phyloP scores from a whole-genome alignment of 2,888 invertebrate genomes.

The Formica aserva region DNA sequence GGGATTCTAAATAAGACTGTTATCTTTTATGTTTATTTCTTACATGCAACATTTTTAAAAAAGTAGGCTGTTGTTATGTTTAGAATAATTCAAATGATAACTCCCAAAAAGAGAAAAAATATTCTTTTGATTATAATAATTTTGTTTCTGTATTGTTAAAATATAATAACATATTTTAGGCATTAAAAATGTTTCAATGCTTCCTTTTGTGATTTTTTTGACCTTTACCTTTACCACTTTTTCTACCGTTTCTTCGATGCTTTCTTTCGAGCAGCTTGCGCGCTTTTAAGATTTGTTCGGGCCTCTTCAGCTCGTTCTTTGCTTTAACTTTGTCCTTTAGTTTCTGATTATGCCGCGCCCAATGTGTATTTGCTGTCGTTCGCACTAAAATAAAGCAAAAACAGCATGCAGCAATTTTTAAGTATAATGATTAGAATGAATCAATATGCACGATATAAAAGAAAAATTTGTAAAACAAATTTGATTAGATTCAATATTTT shows the following conservation, averaged over 20 bases:
- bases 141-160: not conserved
- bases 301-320: slow-evolving; percentile 89
- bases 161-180: not conserved
- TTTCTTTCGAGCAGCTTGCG: slow-evolving; percentile 87
- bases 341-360: slow-evolving; percentile 93
- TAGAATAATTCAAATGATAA: not conserved
- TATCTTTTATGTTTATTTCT: not conserved
- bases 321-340: slow-evolving; percentile 87
- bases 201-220: slow-evolving; percentile 69
- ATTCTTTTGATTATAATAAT: not conserved
- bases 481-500: not conserved
- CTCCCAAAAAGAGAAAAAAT: not conserved
- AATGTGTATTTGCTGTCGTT: slow-evolving; percentile 89
- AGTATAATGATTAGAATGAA: not conserved
- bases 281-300: slow-evolving; percentile 93
- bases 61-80: not conserved
- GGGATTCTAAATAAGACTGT: not conserved
- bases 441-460: not conserved
- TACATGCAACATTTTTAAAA: not conserved
- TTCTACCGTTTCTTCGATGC: slow-evolving; percentile 86
- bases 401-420: slow-evolving; percentile 16
- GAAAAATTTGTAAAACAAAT: not conserved
- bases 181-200: slow-evolving; percentile 55
- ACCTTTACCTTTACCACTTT: slow-evolving; percentile 86
- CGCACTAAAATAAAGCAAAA: slow-evolving; percentile 74